Percentiles rank a stretch among this genome's conserved stretches.
Evolutionary conservation across 2,888 invertebrate species (phyloP).

Genomic region (Trichogramma evanescens): DNA sequence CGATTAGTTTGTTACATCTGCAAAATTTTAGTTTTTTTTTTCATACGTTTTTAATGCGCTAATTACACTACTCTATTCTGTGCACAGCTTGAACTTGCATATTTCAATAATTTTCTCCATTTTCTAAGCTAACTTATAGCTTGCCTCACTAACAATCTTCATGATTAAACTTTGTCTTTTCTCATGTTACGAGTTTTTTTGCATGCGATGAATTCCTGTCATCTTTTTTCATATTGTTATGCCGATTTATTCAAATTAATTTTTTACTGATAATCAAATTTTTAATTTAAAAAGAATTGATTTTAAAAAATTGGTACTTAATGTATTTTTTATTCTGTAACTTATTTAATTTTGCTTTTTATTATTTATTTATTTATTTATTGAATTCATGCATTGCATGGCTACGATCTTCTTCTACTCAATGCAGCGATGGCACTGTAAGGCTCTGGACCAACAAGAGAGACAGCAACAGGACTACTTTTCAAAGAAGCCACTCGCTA

Average conservation of each 20-base stretch:
- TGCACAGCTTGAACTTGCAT: too few species aligned
- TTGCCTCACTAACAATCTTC: too few species aligned
- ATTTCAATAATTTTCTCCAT: too few species aligned
- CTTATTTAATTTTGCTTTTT: slow-evolving; percentile 22
- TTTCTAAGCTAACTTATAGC: too few species aligned
- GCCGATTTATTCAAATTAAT: too few species aligned
- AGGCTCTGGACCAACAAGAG: slow-evolving; percentile 43
- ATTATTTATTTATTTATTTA: slow-evolving; percentile 36
- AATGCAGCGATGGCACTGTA: slow-evolving; percentile 44
- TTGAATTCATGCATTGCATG: slow-evolving; percentile 46
- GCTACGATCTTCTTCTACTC: slow-evolving; percentile 28
- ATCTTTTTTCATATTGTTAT: too few species aligned
- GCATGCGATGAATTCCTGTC: slow-evolving; percentile 6
- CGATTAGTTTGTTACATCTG: too few species aligned
- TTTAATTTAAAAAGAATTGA: too few species aligned
- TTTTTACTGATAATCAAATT: too few species aligned
- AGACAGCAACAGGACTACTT: slow-evolving; percentile 37
- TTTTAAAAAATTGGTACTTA: neutral
- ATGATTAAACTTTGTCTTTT: neutral
- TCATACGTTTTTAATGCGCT: too few species aligned
- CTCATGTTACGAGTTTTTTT: slow-evolving; percentile 7
- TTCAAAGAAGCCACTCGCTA: slow-evolving; percentile 45
- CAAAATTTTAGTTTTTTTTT: too few species aligned
- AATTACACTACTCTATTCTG: too few species aligned
- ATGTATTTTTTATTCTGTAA: slow-evolving; percentile 8